These are phyloP conservation scores for Limnothrissa miodon DNA, from an alignment of 2,113 vertebrate species.

Conservation along the genomic window DNA sequence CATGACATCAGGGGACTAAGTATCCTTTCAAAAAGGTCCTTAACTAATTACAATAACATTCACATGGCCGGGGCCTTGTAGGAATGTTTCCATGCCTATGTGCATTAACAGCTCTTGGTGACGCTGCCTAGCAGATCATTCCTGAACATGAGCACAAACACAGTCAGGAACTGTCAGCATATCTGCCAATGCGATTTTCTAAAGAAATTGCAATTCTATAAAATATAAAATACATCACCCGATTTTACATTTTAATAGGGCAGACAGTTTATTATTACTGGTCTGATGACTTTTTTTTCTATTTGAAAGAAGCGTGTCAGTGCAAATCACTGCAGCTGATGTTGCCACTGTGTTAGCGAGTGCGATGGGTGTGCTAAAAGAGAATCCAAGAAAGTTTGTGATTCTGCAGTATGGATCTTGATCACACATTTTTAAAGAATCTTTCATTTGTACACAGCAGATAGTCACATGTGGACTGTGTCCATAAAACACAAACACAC, in stretches of 20 bases:
- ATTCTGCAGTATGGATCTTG: not conserved
- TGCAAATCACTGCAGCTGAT: not conserved
- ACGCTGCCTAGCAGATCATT: not conserved
- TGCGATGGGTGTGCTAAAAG: not conserved
- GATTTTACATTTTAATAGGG: not conserved
- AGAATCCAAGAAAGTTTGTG: not conserved
- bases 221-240: not conserved
- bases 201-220: not conserved
- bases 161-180: not conserved
- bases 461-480: not conserved
- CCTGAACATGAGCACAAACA: not conserved
- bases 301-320: not conserved
- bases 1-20: conserved; percentile 22
- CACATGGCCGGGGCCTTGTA: not conserved
- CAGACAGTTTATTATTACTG: not conserved
- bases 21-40: not conserved
- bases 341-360: not conserved
- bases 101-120: not conserved
- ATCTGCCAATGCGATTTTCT: not conserved
- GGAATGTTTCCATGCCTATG: not conserved
- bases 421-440: not conserved
- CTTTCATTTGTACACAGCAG: not conserved
- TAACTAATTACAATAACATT: not conserved
- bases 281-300: not conserved
- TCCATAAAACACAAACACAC: not conserved